These are phyloP conservation scores for Colius striatus DNA, from an alignment of 2,113 vertebrate species.

Conservation along the genomic window DNA sequence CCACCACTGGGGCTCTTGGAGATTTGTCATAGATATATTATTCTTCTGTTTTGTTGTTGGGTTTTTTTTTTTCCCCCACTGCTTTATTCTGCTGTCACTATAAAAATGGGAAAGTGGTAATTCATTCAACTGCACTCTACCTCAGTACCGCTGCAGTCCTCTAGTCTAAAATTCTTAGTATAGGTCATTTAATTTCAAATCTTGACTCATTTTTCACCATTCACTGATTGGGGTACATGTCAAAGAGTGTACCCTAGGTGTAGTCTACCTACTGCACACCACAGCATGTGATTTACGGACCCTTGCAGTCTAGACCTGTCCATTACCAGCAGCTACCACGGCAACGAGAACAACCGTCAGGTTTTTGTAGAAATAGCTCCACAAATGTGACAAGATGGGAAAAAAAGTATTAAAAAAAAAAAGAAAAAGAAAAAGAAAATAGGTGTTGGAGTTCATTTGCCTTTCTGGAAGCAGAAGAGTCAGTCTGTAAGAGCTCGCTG, in stretches of 20 bases:
- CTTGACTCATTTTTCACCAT: background rate
- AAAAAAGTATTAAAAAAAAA: background rate
- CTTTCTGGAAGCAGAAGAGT: background rate
- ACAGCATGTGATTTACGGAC: background rate
- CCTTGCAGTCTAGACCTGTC: background rate
- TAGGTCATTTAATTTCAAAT: slow-evolving; percentile 24
- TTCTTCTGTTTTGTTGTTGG: background rate
- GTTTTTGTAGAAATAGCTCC: background rate
- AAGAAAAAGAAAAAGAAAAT: background rate
- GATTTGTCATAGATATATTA: slow-evolving; percentile 16
- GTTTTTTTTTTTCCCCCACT: background rate
- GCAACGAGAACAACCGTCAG: background rate
- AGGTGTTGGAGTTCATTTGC: background rate
- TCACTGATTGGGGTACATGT: background rate
- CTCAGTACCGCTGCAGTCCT: background rate
- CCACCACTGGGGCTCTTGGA: background rate
- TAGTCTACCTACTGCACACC: background rate
- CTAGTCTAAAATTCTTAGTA: background rate
- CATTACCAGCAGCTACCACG: background rate
- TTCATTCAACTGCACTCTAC: background rate
- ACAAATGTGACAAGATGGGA: fast-evolving
- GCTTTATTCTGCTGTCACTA: slow-evolving; percentile 34
- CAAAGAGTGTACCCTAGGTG: background rate
- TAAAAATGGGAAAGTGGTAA: slow-evolving; percentile 18
- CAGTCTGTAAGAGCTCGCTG: background rate